Conservation (phyloP, 37 sponge, comb jelly and placozoan genomes). For the Eunapius fragilis region DNA sequence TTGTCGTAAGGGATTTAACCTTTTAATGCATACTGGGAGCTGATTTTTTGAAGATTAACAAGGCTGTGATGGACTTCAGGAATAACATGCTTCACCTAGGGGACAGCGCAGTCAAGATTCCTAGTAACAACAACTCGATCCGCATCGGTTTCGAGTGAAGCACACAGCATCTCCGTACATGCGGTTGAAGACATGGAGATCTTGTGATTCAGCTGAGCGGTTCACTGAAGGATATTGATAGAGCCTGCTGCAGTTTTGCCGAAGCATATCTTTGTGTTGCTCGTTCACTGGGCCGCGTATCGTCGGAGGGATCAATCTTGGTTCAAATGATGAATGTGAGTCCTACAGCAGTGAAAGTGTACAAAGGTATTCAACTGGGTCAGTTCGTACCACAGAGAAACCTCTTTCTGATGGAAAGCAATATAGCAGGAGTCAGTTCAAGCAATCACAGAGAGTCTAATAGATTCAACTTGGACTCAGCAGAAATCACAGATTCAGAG, state of each 20-base stretch:
- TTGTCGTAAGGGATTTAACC: not conserved
- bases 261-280: conserved; percentile 10
- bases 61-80: conserved; percentile 2
- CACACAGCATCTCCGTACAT: not conserved
- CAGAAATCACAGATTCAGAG: not conserved
- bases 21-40: not conserved
- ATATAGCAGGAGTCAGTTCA: not conserved
- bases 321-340: conserved; percentile 20
- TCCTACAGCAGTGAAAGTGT: conserved; percentile 1
- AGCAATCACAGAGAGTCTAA: not conserved
- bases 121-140: not conserved
- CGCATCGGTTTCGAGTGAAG: not conserved
- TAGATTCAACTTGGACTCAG: not conserved
- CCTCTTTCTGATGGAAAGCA: not conserved
- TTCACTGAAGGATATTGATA: conserved; percentile 4
- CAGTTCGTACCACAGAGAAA: not conserved
- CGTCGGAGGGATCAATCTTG: not conserved
- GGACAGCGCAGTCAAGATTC: conserved; percentile 14
- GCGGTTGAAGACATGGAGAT: not conserved
- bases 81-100: conserved; percentile 21
- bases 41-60: not conserved
- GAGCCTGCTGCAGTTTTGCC: not conserved
- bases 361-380: conserved; percentile 7
- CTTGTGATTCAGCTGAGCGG: not conserved
- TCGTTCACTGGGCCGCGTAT: conserved; percentile 3